phyloP scores from a whole-genome alignment of 53 echinoderm and acorn worm species.

The Actinopyga echinites region DNA sequence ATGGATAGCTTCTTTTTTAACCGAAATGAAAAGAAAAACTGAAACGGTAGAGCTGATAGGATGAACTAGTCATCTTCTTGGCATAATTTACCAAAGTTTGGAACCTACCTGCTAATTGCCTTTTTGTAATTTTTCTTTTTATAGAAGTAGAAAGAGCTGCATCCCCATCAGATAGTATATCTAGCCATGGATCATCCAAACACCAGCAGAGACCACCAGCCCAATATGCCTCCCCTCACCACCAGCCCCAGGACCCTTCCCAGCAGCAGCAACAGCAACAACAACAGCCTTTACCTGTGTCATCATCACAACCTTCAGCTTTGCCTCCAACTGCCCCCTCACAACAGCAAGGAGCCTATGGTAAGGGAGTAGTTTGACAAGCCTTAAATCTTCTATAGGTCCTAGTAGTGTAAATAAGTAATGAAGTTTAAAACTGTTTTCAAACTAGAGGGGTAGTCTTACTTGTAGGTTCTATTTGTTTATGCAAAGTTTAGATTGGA shows the following conservation, averaged over 20 bases:
- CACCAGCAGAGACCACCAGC: constrained; percentile 17
- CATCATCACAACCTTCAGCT: constrained; percentile 41
- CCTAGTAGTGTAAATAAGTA: not conserved
- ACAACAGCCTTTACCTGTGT: constrained; percentile 17
- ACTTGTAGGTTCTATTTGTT: no score
- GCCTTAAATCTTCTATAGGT: not conserved
- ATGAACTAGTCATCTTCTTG: no score
- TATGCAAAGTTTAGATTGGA: no score
- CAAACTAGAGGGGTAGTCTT: no score
- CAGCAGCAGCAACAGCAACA: not conserved
- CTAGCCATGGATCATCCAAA: constrained; percentile 78
- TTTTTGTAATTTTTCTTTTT: no score
- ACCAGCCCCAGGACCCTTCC: constrained; percentile 25
- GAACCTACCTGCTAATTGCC: no score
- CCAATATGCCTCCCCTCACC: constrained; percentile 40
- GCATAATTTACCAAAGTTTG: no score
- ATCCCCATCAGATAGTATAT: constrained; percentile 86
- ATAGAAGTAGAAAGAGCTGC: constrained; percentile 72
- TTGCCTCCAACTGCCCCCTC: constrained; percentile 26
- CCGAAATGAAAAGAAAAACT: no score
- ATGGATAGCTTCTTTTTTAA: no score
- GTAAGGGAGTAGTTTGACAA: not conserved
- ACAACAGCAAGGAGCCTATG: constrained; percentile 23
- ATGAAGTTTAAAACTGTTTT: no score
- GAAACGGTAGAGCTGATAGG: no score